A percentile compares a stretch with the other conserved stretches of the same genome.
phyloP scores from a whole-genome alignment of 2,888 invertebrate genomes.

The Drosophila aldrichi region DNA sequence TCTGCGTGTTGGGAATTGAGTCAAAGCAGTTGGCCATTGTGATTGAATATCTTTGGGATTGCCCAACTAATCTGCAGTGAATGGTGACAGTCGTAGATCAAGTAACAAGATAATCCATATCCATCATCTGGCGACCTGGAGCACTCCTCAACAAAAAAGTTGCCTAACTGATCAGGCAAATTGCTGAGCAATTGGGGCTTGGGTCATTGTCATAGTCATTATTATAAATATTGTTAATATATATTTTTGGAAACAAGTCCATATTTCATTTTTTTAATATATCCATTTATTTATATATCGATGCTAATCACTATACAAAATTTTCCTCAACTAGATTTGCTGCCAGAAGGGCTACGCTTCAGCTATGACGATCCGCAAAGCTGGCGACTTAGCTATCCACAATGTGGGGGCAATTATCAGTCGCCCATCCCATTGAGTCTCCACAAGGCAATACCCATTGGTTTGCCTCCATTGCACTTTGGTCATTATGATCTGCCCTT shows the following conservation, averaged over 20 bases:
- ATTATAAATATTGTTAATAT: background rate
- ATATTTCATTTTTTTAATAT: background rate
- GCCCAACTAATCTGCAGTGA: slow-evolving; percentile 2
- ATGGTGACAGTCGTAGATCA: background rate
- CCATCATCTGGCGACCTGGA: background rate
- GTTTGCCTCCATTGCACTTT: slow-evolving; percentile 87
- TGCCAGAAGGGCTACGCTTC: slow-evolving; percentile 50
- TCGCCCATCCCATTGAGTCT: slow-evolving; percentile 86
- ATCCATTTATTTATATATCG: background rate
- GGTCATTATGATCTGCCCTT: slow-evolving; percentile 88
- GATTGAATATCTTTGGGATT: background rate
- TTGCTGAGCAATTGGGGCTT: background rate
- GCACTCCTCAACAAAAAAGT: background rate
- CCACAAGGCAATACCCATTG: slow-evolving; percentile 61
- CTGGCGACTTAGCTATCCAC: slow-evolving; percentile 87
- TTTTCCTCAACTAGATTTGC: slow-evolving; percentile 41
- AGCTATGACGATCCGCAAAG: slow-evolving; percentile 73
- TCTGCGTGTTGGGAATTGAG: slow-evolving; percentile 36
- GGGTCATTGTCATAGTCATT: background rate
- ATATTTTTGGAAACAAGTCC: background rate
- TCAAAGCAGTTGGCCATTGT: slow-evolving; percentile 41
- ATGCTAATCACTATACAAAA: background rate
- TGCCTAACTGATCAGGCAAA: background rate
- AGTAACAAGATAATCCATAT: background rate
- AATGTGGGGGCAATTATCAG: slow-evolving; percentile 88